Base-by-base conservation (phyloP, 2,797 vertebrate genomes). In the Hydrolagus colliei region DNA sequence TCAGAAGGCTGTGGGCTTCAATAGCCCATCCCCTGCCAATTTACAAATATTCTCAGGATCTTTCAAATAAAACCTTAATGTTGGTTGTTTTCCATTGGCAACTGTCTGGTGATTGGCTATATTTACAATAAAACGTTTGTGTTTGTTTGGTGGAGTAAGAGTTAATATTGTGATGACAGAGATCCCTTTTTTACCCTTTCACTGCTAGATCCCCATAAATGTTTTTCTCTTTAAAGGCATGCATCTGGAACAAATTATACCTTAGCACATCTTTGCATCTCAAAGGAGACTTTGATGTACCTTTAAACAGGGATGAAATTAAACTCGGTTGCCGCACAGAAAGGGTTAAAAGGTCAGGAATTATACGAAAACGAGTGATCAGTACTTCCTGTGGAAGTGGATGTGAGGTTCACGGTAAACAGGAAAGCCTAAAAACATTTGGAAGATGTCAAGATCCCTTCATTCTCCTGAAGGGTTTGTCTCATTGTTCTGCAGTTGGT, bases 221-320 rank as follows among this genome's bases (percentile, higher is more conserved):
- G 79, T 84, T 84, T 84, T 84, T 84, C 41, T 52, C 27, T 84
- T 84, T 71, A 84, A 84, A 71, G 65, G 79, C 79, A 84, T 84
- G 67, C 79, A 84, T 84, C 79, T 84, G 79, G 79, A 84, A 84
- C 65, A 84, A 84, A 84, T 84, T 84, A 84, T 63, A 27, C 79
- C 79, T 84, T 84, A 68, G 79, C 79, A 84, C 79, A 84, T 84
- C 79, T 84, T 84, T 84, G 71, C 79, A 84, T 84, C 79, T 84
- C 79, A 84, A 84, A 84, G 65, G 65, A 84, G 65, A 84, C 79
- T 84, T 84, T 82, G 78, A 82, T 82, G 78, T 82, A 82, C 78
- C 78, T 82, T 82, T 84, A 35, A 84, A 67, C 65, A 84, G 79
- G 79, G 79, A 84, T 84, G 65, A 84, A 84, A 84, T 84, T 65